Percentiles rank a stretch among this genome's conserved stretches.
Conservation (phyloP, 2,797 vertebrate genomes). For the Microchirus variegatus region DNA sequence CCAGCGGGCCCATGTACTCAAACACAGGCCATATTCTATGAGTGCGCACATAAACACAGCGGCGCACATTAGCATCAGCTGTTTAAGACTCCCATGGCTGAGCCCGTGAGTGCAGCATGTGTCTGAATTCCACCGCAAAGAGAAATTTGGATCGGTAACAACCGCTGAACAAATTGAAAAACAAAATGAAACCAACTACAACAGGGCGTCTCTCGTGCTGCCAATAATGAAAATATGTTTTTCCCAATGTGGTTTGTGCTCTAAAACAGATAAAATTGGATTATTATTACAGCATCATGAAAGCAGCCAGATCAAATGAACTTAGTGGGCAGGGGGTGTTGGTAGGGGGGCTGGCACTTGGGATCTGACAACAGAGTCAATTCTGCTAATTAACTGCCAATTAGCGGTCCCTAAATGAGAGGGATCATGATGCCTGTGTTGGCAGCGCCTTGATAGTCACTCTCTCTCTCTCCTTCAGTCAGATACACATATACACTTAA, state of each 20-base stretch:
- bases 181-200: conserved; percentile 65
- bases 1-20: conserved; percentile 42
- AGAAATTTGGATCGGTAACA: conserved; percentile 56
- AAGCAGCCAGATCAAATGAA: conserved; percentile 87
- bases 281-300: conserved; percentile 84
- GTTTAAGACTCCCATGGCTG: conserved; percentile 65
- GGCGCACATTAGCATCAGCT: conserved; percentile 67
- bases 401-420: conserved; percentile 96
- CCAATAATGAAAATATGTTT: conserved; percentile 77
- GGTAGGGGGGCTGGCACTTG: conserved; percentile 82
- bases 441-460: conserved; percentile 73
- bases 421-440: conserved; percentile 90
- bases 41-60: conserved; percentile 54
- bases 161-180: conserved; percentile 77
- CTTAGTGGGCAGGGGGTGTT: conserved; percentile 75
- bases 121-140: conserved; percentile 37
- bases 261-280: conserved; percentile 71
- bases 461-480: conserved; percentile 45
- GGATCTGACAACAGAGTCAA: conserved; percentile 92
- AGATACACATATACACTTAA: conserved; percentile 66
- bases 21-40: conserved; percentile 41
- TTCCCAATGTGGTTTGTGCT: conserved; percentile 52
- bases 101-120: conserved; percentile 52
- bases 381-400: conserved; percentile 98
- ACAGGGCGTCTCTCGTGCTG: conserved; percentile 46